phyloP scores from a whole-genome alignment of 35 echinoderm and acorn worm genomes.

The Diadema setosum region DNA sequence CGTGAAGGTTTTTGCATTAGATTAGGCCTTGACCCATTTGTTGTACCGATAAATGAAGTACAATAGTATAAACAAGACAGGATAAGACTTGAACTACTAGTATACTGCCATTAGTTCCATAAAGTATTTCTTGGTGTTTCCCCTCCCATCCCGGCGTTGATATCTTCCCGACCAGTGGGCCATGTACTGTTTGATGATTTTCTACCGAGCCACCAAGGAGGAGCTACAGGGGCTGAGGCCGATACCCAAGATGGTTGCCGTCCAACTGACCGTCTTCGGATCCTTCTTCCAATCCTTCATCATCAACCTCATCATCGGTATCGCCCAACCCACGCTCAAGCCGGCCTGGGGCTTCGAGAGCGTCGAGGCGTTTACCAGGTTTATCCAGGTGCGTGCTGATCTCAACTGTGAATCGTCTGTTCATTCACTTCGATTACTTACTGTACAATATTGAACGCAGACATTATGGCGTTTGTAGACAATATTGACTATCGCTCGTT shows the following conservation, averaged over 20 bases:
- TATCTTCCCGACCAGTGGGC: constrained; percentile 47
- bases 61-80: too few species aligned
- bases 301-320: constrained; percentile 37
- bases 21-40: too few species aligned
- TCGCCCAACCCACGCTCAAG: not conserved
- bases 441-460: not conserved
- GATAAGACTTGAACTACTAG: too few species aligned
- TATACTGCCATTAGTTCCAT: too few species aligned
- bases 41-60: too few species aligned
- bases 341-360: not conserved
- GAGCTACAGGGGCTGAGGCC: constrained; percentile 40
- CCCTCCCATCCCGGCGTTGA: too few species aligned
- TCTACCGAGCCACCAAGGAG: constrained; percentile 71
- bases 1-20: too few species aligned
- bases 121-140: too few species aligned
- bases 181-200: constrained; percentile 72
- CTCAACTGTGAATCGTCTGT: too few species aligned
- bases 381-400: not conserved
- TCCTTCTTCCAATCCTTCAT: constrained; percentile 67
- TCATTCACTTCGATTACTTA: not conserved
- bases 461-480: not conserved
- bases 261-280: constrained; percentile 63
- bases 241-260: constrained; percentile 35
- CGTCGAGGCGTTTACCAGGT: not conserved
- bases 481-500: not conserved